Evolutionary conservation across 2,113 vertebrate genomes (phyloP).

Genomic region (Vulpes ferrilata): DNA sequence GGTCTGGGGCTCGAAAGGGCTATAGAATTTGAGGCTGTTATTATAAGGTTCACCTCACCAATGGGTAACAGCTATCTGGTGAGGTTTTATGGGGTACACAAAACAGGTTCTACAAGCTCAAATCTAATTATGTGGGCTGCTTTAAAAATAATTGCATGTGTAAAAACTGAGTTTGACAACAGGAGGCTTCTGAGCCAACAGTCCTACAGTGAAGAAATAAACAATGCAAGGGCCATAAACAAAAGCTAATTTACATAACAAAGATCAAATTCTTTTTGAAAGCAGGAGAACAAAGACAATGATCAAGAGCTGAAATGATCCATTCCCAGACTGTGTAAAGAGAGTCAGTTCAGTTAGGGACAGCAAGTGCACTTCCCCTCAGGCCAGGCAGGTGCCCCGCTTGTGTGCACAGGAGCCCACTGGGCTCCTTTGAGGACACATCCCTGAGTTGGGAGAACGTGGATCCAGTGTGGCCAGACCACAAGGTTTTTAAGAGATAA

Average conservation of each 20-base stretch:
- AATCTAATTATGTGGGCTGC: not conserved
- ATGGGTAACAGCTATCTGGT: not conserved
- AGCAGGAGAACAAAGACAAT: not conserved
- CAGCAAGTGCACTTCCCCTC: not conserved
- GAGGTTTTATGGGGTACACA: not conserved
- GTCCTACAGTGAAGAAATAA: not conserved
- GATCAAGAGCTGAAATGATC: not conserved
- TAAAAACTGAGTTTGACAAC: not conserved
- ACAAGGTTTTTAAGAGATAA: not conserved
- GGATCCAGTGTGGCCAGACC: not conserved
- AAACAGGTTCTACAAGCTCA: not conserved
- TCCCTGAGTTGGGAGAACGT: accelerated
- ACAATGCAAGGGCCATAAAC: not conserved
- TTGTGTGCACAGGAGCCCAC: accelerated
- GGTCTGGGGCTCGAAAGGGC: not conserved
- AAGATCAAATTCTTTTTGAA: not conserved
- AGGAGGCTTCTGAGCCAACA: not conserved
- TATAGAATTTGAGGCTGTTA: no score
- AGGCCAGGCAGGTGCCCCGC: not conserved
- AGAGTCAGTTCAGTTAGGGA: accelerated
- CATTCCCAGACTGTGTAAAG: not conserved
- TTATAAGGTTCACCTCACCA: not conserved
- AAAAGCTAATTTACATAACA: not conserved
- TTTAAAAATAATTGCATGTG: not conserved
- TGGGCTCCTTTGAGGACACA: accelerated